Percentiles rank a stretch among this genome's conserved stretches.
phyloP scores from a whole-genome alignment of 2,888 invertebrate species.

The Chymomyza caudatula region DNA sequence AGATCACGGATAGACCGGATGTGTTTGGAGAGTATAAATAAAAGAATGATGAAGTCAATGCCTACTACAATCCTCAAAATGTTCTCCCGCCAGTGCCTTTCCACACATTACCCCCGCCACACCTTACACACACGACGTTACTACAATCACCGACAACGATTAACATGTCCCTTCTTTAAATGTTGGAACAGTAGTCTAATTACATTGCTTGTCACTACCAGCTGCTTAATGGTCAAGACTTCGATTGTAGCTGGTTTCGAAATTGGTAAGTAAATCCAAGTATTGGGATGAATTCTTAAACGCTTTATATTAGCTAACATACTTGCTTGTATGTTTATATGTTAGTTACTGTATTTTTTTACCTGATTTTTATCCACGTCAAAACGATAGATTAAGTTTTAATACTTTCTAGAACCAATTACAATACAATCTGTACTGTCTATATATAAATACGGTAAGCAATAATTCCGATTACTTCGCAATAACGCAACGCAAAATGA shows the following conservation, averaged over 20 bases:
- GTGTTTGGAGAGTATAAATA: not conserved
- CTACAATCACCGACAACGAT: slow-evolving; percentile 30
- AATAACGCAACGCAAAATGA: too few species aligned
- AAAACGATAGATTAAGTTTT: too few species aligned
- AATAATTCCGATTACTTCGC: too few species aligned
- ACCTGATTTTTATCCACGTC: too few species aligned
- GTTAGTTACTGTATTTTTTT: too few species aligned
- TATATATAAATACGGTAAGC: too few species aligned
- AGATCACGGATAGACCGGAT: not conserved
- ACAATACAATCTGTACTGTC: too few species aligned
- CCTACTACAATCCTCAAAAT: slow-evolving; percentile 32
- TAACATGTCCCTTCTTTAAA: slow-evolving; percentile 37
- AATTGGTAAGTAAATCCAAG: slow-evolving; percentile 74
- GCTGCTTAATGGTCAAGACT: slow-evolving; percentile 62
- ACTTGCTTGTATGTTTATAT: too few species aligned
- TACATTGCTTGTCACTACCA: slow-evolving; percentile 64
- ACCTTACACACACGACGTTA: slow-evolving; percentile 17
- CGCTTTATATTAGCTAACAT: too few species aligned
- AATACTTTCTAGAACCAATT: too few species aligned
- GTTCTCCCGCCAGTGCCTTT: slow-evolving; percentile 77
- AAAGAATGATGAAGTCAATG: slow-evolving; percentile 46
- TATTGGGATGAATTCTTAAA: too few species aligned
- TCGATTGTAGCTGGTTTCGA: slow-evolving; percentile 68
- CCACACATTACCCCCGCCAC: slow-evolving; percentile 45
- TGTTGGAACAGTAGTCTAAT: slow-evolving; percentile 57